Evolutionary conservation across 2,888 invertebrate species (phyloP), one percentile per base, ranked within the genome.

Genomic region (Limnephilus lunatus): DNA sequence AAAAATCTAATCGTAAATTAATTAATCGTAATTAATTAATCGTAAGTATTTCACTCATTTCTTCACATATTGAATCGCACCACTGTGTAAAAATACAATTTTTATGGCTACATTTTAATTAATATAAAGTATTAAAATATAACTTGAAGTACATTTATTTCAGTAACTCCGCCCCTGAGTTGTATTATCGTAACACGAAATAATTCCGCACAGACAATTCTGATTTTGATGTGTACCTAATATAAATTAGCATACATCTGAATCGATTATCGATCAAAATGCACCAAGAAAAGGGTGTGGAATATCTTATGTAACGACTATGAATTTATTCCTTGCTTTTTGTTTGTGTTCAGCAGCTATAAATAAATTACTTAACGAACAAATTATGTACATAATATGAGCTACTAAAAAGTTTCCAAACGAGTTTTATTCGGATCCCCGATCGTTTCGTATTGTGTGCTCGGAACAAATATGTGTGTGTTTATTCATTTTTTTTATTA

Each of bases 211-310:
- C 68, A n/a, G 25, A n/a, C n/a, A 68, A 68, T 68, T 68, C 68
- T 68, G n/a, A 68, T n/a, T 44, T 86, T 48, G 86, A 86, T 44
- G 44, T 86, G 44, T 44, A n/a, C n/a, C n/a, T n/a, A 39, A 44
- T 85, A 44, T 44, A 85, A 87, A 87, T 87, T 87, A 87, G 25
- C 87, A 87, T 87, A 68, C 32, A 53, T 68, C 68, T 68, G 53
- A 68, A 68, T 87, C 32, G 31, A 87, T 87, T 87, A 68, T 53
- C 87, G 53, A 87, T 19, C 19, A 30, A 87, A 87, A 31, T 48
- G 25, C 35, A 85, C 48, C n/a, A 9, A 30, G 85, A 35, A 35
- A 44, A 44, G 68, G 87, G 87, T 25, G 87, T 32, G 87, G 53
- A 19, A 15, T 68, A 32, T 87, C 15, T 68, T 86, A 39, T 35